Conservation (phyloP, 2,113 vertebrate species). For the Xiphorhynchus elegans region DNA sequence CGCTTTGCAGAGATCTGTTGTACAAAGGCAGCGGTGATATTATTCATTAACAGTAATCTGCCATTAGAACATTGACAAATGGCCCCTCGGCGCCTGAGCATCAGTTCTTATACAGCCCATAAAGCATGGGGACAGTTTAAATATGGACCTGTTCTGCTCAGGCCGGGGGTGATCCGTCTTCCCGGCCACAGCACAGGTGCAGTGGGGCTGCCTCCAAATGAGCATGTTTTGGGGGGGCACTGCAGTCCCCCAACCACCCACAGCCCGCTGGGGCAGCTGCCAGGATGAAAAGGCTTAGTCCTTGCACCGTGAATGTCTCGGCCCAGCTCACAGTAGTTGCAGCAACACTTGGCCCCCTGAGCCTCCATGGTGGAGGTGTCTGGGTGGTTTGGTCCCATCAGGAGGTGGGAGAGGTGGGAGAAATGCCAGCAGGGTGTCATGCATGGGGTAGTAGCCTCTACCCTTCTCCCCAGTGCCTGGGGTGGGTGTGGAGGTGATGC, state of each 20-base stretch:
- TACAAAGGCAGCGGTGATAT: slow-evolving; percentile 73
- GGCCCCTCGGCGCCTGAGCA: slow-evolving; percentile 77
- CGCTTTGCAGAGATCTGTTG: slow-evolving; percentile 43
- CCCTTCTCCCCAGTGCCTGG: background rate
- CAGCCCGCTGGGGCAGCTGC: rapidly evolving
- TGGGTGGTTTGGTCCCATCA: background rate
- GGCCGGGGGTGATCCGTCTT: slow-evolving; percentile 87
- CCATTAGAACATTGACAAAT: slow-evolving; percentile 94
- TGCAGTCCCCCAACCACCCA: background rate
- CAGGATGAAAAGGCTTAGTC: background rate
- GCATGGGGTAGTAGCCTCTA: rapidly evolving
- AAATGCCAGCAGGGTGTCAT: rapidly evolving
- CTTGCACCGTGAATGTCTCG: rapidly evolving
- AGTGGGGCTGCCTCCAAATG: slow-evolving; percentile 69
- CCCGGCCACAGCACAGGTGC: slow-evolving; percentile 67
- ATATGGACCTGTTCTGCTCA: slow-evolving; percentile 89
- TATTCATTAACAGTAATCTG: slow-evolving; percentile 94
- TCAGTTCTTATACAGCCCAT: slow-evolving; percentile 84
- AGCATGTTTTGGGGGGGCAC: slow-evolving; percentile 21
- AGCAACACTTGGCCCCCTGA: rapidly evolving
- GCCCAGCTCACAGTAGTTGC: rapidly evolving
- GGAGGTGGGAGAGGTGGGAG: too few species aligned
- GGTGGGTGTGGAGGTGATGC: background rate
- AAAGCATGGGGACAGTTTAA: slow-evolving; percentile 96
- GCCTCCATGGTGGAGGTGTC: rapidly evolving